phyloP scores from a whole-genome alignment of 2,797 vertebrate species.

The Bradypus variegatus region DNA sequence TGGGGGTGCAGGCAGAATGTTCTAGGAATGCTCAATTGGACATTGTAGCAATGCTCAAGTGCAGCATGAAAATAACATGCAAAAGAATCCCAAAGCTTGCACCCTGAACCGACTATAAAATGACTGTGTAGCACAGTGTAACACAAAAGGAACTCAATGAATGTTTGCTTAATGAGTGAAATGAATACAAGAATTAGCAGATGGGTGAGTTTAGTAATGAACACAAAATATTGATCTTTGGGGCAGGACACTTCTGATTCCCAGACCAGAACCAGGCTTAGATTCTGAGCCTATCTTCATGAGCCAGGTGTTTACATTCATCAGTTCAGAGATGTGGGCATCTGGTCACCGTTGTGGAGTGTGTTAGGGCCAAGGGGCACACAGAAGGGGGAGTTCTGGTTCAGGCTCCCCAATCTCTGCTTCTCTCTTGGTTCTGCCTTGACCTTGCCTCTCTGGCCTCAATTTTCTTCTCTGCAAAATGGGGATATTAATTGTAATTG shows the following conservation, averaged over 20 bases:
- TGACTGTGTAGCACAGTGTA: too few relatives aligned
- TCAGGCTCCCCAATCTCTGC: background rate
- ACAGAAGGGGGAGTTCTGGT: background rate
- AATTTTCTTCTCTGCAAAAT: background rate
- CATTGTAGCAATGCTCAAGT: background rate
- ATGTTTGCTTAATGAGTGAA: background rate
- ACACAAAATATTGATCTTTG: background rate
- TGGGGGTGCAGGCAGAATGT: background rate
- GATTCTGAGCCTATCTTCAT: background rate
- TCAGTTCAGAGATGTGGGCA: rapidly evolving
- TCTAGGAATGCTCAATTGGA: background rate
- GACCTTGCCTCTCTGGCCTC: background rate
- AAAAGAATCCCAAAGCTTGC: background rate
- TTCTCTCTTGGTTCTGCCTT: background rate
- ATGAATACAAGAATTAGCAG: background rate
- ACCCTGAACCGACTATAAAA: background rate
- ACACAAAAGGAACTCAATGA: background rate
- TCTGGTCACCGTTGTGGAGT: background rate
- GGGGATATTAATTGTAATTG: background rate
- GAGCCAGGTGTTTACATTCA: background rate
- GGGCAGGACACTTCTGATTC: background rate
- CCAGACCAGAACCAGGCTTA: background rate
- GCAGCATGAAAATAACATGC: background rate
- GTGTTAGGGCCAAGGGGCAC: background rate
- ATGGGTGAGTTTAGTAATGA: background rate